Evolutionary conservation across 2,797 vertebrate species (phyloP).

Genomic region (Oceanodroma leucorhoa): DNA sequence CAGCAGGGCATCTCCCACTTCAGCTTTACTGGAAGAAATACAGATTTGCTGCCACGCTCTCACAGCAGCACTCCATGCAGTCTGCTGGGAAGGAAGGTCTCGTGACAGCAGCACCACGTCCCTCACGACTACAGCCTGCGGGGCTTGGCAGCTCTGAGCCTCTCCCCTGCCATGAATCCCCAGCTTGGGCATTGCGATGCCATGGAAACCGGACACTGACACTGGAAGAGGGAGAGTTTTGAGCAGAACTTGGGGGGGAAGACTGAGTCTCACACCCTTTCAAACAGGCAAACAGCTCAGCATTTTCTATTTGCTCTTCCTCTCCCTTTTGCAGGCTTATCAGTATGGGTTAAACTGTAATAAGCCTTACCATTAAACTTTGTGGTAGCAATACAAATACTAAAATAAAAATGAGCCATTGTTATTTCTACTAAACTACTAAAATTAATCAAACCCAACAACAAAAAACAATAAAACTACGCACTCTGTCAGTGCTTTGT

Average conservation of each 20-base stretch:
- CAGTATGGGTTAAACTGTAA: not conserved
- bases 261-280: too few relatives aligned
- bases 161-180: too few relatives aligned
- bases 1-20: not conserved
- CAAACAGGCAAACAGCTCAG: too few relatives aligned
- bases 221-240: not conserved
- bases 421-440: not conserved
- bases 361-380: not conserved
- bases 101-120: rapidly evolving
- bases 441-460: not conserved
- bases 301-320: not conserved
- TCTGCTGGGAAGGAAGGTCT: not conserved
- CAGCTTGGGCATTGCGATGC: not conserved
- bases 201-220: rapidly evolving
- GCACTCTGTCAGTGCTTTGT: not conserved
- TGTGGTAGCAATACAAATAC: not conserved
- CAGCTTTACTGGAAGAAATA: not conserved
- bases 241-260: not conserved
- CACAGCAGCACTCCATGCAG: rapidly evolving
- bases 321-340: not conserved
- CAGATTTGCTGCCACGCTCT: not conserved
- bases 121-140: rapidly evolving
- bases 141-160: not conserved
- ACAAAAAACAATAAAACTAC: too few relatives aligned
- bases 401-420: not conserved